phyloP scores from a whole-genome alignment of 2,888 invertebrate species.

The Hirtodrosophila trivittata region DNA sequence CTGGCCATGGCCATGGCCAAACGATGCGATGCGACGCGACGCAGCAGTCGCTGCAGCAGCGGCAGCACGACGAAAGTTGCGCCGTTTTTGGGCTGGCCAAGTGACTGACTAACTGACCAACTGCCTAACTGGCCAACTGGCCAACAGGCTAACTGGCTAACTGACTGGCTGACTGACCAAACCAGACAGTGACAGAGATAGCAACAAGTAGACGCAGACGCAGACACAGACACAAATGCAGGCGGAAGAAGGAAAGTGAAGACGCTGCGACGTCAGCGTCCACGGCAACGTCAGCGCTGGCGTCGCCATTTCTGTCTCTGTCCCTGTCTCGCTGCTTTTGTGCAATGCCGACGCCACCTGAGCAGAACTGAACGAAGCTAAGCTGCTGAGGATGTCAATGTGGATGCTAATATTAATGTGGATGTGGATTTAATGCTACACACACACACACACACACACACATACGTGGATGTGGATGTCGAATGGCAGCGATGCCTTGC shows the following conservation, averaged over 20 bases:
- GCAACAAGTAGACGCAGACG: slow-evolving; percentile 10
- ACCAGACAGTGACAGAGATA: slow-evolving; percentile 36
- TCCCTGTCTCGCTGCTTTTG: not conserved
- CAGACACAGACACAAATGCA: slow-evolving; percentile 38
- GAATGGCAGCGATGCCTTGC: slow-evolving; percentile 44
- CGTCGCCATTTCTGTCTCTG: not conserved
- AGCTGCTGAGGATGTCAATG: slow-evolving; percentile 53
- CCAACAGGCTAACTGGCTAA: slow-evolving; percentile 42
- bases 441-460: slow-evolving; percentile 29
- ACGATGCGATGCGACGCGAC: slow-evolving; percentile 20
- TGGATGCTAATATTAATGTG: slow-evolving; percentile 21
- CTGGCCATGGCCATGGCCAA: slow-evolving; percentile 64
- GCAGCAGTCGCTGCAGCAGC: slow-evolving; percentile 20
- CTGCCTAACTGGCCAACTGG: slow-evolving; percentile 49
- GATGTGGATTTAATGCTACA: not conserved
- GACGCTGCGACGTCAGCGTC: slow-evolving; percentile 28
- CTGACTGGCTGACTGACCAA: slow-evolving; percentile 43
- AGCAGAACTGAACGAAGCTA: slow-evolving; percentile 14
- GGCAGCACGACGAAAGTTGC: slow-evolving; percentile 69
- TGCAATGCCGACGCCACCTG: slow-evolving; percentile 14
- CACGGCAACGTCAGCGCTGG: not conserved
- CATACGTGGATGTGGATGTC: slow-evolving; percentile 30
- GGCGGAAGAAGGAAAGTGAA: slow-evolving; percentile 73
- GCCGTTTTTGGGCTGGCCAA: slow-evolving; percentile 75
- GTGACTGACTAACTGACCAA: slow-evolving; percentile 55